Evolutionary conservation across 2,888 invertebrate species (phyloP), one percentile per base, ranked within the genome.

Genomic region (Prosopocoilus inquinatus): DNA sequence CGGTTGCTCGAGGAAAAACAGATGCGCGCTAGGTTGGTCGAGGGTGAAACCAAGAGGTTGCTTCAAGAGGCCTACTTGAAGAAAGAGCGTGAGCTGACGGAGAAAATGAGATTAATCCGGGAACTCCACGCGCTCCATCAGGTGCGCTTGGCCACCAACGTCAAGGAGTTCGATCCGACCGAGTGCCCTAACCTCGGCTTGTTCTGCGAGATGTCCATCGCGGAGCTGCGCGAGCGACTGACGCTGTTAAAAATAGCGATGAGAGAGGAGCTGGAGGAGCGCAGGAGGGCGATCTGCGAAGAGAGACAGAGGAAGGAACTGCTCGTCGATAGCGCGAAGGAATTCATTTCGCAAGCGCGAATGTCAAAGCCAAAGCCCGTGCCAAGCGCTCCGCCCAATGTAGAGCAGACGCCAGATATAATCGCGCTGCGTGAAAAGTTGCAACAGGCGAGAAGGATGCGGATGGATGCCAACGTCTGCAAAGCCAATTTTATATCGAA

Each of bases 201-300:
- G 9, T 65, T 86, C 20, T 82, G 83, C 70, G 85, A 86, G 76
- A 86, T 86, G 85, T 85, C 85, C 1, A 78, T 85, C 46, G 82
- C 82, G 5, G 85, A 86, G 71, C 67, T 86, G 47, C 81, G 82
- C 66, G 84, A 85, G 69, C 75, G 83, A 50, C 66, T 85, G 34
- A 69, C 64, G 49, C 65, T 78, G 16, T 72, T 82, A 63, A 84
- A 82, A 70, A 76, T 82, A 32, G 74, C 75, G 12, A 71, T 84
- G 57, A 72, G 80, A 58, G 80, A 82, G 53, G 82, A 84, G 66
- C 65, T 85, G 13, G 78, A 83, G 51, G 74, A 67, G 44, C 82
- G 83, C 64, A 79, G 73, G 58, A 70, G 70, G 50, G 44, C 59
- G n/a, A 81, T 86, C 8, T 71, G 70, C 64, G 74, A 78, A 55